These are phyloP conservation scores for Paraescarpia echinospica DNA, from an alignment of 1,140 invertebrate genomes.

Conservation along the genomic window DNA sequence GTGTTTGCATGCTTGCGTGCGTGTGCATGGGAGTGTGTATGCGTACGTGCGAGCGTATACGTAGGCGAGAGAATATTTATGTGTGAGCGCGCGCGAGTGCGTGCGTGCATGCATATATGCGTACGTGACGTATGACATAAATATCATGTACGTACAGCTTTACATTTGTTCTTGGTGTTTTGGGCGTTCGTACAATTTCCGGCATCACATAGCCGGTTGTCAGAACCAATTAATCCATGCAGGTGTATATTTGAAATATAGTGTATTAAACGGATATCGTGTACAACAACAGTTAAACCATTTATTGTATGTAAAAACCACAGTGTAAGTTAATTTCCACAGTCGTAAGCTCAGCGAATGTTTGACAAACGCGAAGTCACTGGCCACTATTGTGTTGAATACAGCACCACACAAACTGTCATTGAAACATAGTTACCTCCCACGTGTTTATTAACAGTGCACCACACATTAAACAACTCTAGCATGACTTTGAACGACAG, in stretches of 20 bases:
- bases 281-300: too few relatives aligned
- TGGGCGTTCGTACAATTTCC: background rate
- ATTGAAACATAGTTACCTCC: background rate
- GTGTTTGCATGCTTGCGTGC: too few relatives aligned
- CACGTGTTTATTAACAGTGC: background rate
- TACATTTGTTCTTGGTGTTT: background rate
- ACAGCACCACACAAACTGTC: background rate
- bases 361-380: too few relatives aligned
- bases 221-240: too few relatives aligned
- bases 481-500: background rate
- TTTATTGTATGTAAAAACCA: too few relatives aligned
- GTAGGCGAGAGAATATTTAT: background rate
- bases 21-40: background rate
- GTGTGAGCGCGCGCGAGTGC: too few relatives aligned
- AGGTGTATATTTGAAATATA: too few relatives aligned
- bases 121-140: background rate
- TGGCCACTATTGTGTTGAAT: too few relatives aligned
- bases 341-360: too few relatives aligned
- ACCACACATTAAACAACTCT: background rate
- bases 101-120: background rate
- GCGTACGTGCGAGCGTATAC: background rate
- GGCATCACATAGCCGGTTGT: too few relatives aligned
- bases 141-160: background rate
- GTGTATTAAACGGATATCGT: too few relatives aligned
- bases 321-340: too few relatives aligned